These are phyloP conservation scores for Pelecanoides urinatrix DNA, from an alignment of 2,113 vertebrate genomes.

Conservation along the genomic window DNA sequence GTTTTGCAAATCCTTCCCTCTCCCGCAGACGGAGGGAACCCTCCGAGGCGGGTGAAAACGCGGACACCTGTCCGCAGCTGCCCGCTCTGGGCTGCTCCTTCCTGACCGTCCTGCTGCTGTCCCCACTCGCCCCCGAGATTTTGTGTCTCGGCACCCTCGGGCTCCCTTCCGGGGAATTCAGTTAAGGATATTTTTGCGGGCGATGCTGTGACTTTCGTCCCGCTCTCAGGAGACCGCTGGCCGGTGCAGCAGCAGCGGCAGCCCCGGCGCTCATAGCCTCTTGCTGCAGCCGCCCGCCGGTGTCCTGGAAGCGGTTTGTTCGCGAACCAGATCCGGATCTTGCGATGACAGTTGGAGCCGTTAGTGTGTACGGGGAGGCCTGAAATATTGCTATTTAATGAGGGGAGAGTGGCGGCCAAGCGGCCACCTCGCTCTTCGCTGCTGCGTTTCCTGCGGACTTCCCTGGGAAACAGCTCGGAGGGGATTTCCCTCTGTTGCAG, in stretches of 20 bases:
- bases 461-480: background rate
- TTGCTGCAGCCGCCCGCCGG: constrained; percentile 15
- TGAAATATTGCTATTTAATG: constrained; percentile 68
- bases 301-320: constrained; percentile 8
- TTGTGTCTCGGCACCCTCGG: background rate
- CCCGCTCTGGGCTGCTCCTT: background rate
- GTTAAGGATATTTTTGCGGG: background rate
- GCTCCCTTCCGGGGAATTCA: rapidly evolving
- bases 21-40: background rate
- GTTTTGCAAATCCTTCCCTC: background rate
- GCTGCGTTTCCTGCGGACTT: background rate
- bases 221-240: background rate
- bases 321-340: background rate
- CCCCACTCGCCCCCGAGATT: background rate
- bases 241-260: constrained; percentile 50
- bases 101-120: background rate
- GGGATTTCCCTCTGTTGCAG: background rate
- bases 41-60: background rate
- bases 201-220: background rate
- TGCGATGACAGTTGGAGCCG: constrained; percentile 61
- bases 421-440: background rate
- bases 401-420: background rate
- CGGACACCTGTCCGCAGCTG: background rate
- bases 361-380: background rate
- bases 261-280: constrained; percentile 59